Evolutionary conservation across 2,888 invertebrate species (phyloP), one percentile per base, ranked within the genome.

Genomic region (Caenorhabditis imperialis): DNA sequence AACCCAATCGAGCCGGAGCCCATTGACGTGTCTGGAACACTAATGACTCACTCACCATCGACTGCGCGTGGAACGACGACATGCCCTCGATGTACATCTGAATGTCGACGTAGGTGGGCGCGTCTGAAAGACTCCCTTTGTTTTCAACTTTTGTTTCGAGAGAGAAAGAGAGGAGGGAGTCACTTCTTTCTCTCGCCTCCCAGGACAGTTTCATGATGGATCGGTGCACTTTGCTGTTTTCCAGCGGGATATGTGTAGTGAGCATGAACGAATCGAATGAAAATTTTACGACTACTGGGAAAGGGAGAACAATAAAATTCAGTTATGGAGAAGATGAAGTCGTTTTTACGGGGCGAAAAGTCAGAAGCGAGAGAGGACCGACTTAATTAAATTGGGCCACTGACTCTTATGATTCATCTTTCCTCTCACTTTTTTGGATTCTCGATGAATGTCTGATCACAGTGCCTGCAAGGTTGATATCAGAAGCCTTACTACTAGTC

Each of bases 41-140:
- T n/a, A n/a, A n/a, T n/a, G n/a, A n/a, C n/a, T n/a, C n/a, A 53
- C 80, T 70, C 54, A 85, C 87, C 88, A 88, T 87, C 7, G 85
- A 79, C 57, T 85, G 84, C 7, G 87, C 87, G 22, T 85, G 84
- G 54, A 87, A 87, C n/a, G 86, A 86, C 0, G 86, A 85, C 83
- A 87, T 86, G 53, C 87, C 87, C 58, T 87, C 87, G 51, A 87
- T 86, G 75, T 87, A 87, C 86, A 87, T 88, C 53, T 85, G 85
- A 33, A 87, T 84, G 35, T 73, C 77, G 18, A 87, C 86, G 42
- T 65, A 50, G 10, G 87, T 87, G 8, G 87, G 82, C 23, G 47
- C 40, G 16, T 81, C 87, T 87, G 82, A 42, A 84, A 83, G n/a
- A n/a, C n/a, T n/a, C n/a, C n/a, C n/a, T n/a, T n/a, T n/a, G n/a